These are phyloP conservation scores for Bufo gargarizans DNA, from an alignment of 2,113 vertebrate species.

Conservation along the genomic window DNA sequence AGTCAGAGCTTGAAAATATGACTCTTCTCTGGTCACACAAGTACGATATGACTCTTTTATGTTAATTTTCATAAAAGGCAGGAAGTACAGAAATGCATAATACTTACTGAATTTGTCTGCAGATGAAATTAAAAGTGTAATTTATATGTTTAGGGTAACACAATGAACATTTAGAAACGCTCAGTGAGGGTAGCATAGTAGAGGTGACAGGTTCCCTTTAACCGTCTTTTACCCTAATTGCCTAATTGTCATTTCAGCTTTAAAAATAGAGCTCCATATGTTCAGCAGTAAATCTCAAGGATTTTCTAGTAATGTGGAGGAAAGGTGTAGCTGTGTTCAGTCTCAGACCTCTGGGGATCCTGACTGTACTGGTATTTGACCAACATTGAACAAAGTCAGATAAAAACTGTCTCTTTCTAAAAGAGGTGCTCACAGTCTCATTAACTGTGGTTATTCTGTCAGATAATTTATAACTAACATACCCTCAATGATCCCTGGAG, in stretches of 20 bases:
- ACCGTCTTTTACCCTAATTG: neutral
- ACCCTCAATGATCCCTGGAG: conserved; percentile 11
- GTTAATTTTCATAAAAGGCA: no score
- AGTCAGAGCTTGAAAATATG: no score
- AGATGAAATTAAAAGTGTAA: no score
- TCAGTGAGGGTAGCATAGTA: no score
- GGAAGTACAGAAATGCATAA: no score
- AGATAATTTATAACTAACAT: conserved; percentile 39
- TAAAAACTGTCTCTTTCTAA: conserved; percentile 21
- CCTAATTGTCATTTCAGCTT: neutral
- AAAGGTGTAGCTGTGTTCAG: conserved; percentile 25
- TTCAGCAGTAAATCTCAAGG: neutral
- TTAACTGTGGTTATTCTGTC: conserved; percentile 36
- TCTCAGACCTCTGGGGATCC: conserved; percentile 15
- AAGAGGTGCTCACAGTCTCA: conserved; percentile 46
- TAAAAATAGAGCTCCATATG: neutral
- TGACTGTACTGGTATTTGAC: conserved; percentile 8
- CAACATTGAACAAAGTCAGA: conserved; percentile 41
- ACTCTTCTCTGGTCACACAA: no score
- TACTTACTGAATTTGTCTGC: no score
- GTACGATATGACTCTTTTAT: no score
- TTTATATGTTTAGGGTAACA: no score
- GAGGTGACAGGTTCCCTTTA: no score
- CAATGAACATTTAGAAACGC: no score
- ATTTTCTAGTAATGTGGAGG: neutral